Evolutionary conservation across 2,888 invertebrate genomes (phyloP).

Genomic region (Pandemis heparana): DNA sequence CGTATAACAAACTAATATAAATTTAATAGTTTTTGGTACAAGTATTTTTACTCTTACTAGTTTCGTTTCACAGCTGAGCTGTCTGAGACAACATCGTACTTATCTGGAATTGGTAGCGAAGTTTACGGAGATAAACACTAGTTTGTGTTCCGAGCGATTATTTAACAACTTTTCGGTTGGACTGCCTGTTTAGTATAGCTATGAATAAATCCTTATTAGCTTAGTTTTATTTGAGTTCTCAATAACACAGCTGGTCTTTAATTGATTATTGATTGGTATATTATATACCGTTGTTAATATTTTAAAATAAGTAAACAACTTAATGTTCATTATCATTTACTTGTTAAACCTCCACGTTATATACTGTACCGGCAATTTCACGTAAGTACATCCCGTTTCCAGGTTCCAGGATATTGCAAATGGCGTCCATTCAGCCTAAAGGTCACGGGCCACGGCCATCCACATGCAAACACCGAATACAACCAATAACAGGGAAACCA

Average conservation of each 20-base stretch:
- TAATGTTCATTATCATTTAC: too few relatives aligned
- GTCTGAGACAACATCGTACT: not conserved
- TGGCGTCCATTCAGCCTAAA: not conserved
- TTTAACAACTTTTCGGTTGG: not conserved
- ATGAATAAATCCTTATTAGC: not conserved
- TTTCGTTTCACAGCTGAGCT: not conserved
- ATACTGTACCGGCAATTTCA: not conserved
- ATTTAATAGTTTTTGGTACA: not conserved
- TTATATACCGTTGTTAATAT: too few relatives aligned
- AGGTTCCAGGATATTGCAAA: conserved; percentile 3
- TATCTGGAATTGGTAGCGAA: conserved; percentile 8
- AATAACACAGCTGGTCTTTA: not conserved
- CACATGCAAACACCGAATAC: not conserved
- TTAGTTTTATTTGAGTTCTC: not conserved
- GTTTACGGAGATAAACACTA: not conserved
- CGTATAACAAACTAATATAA: not conserved
- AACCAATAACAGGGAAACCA: not conserved
- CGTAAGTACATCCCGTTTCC: not conserved
- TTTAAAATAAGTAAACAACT: too few relatives aligned
- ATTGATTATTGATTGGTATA: not conserved
- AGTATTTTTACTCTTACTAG: not conserved
- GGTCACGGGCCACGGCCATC: not conserved
- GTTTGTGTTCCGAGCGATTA: not conserved
- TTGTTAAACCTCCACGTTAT: too few relatives aligned
- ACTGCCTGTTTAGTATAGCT: not conserved